Base-by-base conservation (phyloP, 2,113 vertebrate species). In the Antennarius striatus region DNA sequence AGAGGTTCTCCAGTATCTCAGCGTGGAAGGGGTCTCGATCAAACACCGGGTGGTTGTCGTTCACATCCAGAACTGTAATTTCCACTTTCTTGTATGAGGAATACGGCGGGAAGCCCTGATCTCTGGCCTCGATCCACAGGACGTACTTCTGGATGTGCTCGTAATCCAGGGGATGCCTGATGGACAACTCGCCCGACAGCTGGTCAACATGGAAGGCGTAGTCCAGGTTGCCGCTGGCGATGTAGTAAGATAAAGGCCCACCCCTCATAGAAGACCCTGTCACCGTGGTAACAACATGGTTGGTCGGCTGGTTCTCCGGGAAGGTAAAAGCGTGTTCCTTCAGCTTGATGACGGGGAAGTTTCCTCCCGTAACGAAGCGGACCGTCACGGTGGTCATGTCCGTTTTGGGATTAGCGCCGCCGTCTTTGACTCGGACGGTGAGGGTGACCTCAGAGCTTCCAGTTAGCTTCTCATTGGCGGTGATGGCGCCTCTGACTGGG, bases 381-480 rank as follows among this genome's bases (percentile, higher is more conserved):
- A 99, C 95, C 0, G 98, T 99, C 68, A 99, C 96, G 0, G 98
- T 99, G 9, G 97, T 99, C 7, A 91, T 93, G 58, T 98, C 98
- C 1, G 91, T 94, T 90, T 92, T 96, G 14, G 96, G 95, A 63
- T 93, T 91, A 0, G 64, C 59, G 2, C 96, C 94, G 0, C 95
- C 86, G 0, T 99, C 98, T 82, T 94, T 96, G 1, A 98, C 98
- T 0, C 95, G 93, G 0, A 99, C 96, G 0, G 95, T 94, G 56
- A 99, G 94, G 0, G 97, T 99, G 45, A 98, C 93, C 83, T 99
- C 97, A 0, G 95, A 95, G 61, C 84, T 93, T 11, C 93, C 95
- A 0, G 10, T 91, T 6, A 99, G 90, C 0, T 86, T 88, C 43
- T 95, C 93, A 0, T 90, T 93, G 78, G 96, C 94, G 13, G 93